phyloP scores from a whole-genome alignment of 2,888 invertebrate genomes.

The Netelia virgata region DNA sequence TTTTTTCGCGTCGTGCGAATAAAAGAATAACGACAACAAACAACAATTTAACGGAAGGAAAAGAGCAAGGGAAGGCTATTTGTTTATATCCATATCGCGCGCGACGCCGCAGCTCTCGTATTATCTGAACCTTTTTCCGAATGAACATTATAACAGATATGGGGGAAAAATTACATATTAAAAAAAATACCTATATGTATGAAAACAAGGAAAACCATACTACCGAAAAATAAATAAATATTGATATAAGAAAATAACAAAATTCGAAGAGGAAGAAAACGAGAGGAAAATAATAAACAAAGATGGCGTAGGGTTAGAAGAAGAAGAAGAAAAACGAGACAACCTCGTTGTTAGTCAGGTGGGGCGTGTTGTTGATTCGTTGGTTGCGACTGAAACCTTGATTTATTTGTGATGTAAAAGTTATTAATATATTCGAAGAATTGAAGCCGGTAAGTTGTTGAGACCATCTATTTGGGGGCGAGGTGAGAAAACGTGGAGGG shows the following conservation, averaged over 20 bases:
- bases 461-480: no score
- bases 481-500: neutral
- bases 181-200: neutral
- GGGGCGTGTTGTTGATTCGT: slow-evolving; percentile 55
- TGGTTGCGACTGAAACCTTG: slow-evolving; percentile 43
- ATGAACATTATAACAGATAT: neutral
- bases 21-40: neutral
- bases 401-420: slow-evolving; percentile 60
- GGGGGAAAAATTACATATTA: neutral
- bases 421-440: slow-evolving; percentile 53
- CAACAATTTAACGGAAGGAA: no score
- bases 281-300: slow-evolving; percentile 9
- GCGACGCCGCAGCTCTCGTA: neutral
- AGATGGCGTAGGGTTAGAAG: slow-evolving; percentile 14
- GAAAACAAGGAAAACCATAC: neutral
- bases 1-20: neutral
- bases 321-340: slow-evolving; percentile 21
- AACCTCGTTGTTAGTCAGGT: slow-evolving; percentile 39
- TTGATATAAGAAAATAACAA: slow-evolving; percentile 14
- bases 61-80: slow-evolving; percentile 20
- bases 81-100: slow-evolving; percentile 12
- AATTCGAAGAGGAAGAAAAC: neutral
- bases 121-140: neutral
- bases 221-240: slow-evolving; percentile 17
- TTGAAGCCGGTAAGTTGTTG: neutral